These are phyloP conservation scores for Zaprionus obscuricornis DNA, from an alignment of 2,888 invertebrate species.

Conservation along the genomic window DNA sequence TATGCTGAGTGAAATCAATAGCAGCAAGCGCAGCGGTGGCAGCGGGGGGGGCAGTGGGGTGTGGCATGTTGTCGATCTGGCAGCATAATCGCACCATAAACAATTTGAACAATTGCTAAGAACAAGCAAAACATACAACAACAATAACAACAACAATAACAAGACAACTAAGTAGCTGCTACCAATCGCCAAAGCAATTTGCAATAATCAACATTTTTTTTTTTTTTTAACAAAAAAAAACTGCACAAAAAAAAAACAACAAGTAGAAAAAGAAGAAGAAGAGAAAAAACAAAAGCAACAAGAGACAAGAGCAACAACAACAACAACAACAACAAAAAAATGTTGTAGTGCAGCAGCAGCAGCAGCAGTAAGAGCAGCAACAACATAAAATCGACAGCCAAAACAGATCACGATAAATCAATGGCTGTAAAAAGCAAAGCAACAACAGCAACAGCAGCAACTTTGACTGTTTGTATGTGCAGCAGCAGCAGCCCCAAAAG, in stretches of 20 bases:
- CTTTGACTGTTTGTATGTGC: conserved; percentile 38
- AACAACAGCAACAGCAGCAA: conserved; percentile 28
- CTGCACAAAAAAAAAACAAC: conserved; percentile 25
- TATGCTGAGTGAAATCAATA: no score
- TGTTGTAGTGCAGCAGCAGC: conserved; percentile 50
- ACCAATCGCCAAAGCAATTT: conserved; percentile 79
- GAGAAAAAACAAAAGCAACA: conserved; percentile 11
- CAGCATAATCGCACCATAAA: conserved; percentile 74
- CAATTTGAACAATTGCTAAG: conserved; percentile 72
- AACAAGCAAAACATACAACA: conserved; percentile 55
- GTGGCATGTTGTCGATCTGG: conserved; percentile 32
- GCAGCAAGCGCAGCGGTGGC: no score
- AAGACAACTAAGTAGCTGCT: conserved; percentile 76
- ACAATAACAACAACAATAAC: conserved; percentile 36
- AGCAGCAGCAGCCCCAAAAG: conserved; percentile 48
- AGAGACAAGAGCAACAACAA: conserved; percentile 31
- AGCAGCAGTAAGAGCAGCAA: conserved; percentile 37
- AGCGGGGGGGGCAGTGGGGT: not conserved
- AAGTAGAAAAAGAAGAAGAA: conserved; percentile 25
- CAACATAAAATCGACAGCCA: conserved; percentile 73
- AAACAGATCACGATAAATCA: conserved; percentile 80
- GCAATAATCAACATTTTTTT: conserved; percentile 77
- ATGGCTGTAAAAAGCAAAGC: conserved; percentile 58
- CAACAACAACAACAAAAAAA: no score
- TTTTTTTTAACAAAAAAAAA: conserved; percentile 36